Percentiles rank a stretch among this genome's conserved stretches.
These are phyloP conservation scores for Saguinus midas DNA, from an alignment of 2,113 vertebrate genomes.

Conservation along the genomic window DNA sequence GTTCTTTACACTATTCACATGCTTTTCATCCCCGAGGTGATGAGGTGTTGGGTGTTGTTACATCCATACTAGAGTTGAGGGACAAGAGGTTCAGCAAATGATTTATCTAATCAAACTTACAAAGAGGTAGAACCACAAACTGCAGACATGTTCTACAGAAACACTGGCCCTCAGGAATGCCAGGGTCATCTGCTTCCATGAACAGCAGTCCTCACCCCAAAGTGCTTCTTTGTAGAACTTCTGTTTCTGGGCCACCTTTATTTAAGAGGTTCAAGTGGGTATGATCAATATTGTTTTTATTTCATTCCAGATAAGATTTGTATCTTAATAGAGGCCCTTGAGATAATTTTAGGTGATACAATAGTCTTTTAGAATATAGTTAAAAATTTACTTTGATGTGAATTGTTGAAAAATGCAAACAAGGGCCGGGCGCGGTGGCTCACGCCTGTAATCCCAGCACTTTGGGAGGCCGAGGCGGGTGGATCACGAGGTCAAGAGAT, in stretches of 20 bases:
- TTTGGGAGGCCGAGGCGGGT: too few relatives aligned
- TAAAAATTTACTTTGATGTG: neutral
- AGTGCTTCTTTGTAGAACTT: neutral
- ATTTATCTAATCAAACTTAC: neutral
- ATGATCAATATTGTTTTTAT: neutral
- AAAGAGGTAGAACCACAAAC: neutral
- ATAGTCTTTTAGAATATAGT: neutral
- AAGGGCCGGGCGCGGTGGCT: neutral
- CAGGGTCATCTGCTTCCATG: neutral
- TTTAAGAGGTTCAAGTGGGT: neutral
- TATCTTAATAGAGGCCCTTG: neutral
- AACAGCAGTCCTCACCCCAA: neutral
- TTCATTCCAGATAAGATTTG: neutral
- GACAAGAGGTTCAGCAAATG: neutral
- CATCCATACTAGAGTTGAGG: neutral
- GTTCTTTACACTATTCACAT: neutral
- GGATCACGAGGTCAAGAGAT: too few relatives aligned
- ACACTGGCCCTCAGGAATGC: neutral
- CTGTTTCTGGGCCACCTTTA: neutral
- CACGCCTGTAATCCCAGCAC: too few relatives aligned
- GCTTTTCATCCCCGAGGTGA: neutral
- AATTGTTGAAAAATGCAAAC: neutral
- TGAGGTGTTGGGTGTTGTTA: neutral
- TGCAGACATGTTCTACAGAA: neutral
- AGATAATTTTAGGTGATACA: neutral